These are phyloP conservation scores for Nothobranchius furzeri DNA, from an alignment of 2,113 vertebrate species.

Conservation along the genomic window DNA sequence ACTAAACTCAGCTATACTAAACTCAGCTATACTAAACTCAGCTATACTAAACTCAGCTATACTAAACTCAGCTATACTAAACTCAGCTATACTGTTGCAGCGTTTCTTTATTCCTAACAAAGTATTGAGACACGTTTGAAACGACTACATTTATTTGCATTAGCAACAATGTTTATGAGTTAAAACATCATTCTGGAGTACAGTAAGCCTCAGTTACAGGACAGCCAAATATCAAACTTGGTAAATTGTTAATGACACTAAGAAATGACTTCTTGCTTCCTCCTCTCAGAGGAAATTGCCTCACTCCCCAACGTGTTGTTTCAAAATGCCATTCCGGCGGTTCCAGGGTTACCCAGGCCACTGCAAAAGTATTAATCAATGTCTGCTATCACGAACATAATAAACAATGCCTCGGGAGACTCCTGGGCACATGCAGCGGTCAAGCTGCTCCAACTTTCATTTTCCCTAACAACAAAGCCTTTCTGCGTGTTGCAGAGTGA, in stretches of 20 bases:
- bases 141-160: too few relatives aligned
- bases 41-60: too few relatives aligned
- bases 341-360: slow-evolving; percentile 23
- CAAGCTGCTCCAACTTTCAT: slow-evolving; percentile 21
- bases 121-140: too few relatives aligned
- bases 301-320: slow-evolving; percentile 13
- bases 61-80: too few relatives aligned
- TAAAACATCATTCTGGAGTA: background rate
- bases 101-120: too few relatives aligned
- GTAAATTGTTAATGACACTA: background rate
- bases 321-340: slow-evolving; percentile 25
- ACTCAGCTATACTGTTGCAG: too few relatives aligned
- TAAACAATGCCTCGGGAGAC: slow-evolving; percentile 23
- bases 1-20: too few relatives aligned
- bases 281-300: slow-evolving; percentile 20
- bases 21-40: too few relatives aligned
- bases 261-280: background rate
- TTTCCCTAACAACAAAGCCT: background rate
- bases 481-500: background rate
- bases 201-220: background rate
- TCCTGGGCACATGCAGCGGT: background rate
- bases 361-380: slow-evolving; percentile 39
- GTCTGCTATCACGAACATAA: slow-evolving; percentile 22
- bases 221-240: background rate
- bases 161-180: background rate